phyloP scores from a whole-genome alignment of 2,113 vertebrate species.

The human (Homo sapiens) region DNA sequence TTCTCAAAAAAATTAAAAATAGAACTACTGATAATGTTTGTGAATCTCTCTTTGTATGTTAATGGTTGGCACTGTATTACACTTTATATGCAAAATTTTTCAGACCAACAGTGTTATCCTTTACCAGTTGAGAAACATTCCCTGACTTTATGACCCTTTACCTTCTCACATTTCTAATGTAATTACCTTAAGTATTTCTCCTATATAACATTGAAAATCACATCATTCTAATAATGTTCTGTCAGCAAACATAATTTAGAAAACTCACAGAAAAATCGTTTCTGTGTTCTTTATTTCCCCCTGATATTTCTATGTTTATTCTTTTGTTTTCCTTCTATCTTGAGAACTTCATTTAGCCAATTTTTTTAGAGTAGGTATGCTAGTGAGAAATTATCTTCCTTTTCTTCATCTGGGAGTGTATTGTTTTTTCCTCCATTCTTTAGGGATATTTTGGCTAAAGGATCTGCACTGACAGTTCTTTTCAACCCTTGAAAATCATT shows the following conservation, averaged over 20 bases:
- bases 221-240: too few relatives aligned
- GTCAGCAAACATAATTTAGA: not conserved
- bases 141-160: not conserved
- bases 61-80: not conserved
- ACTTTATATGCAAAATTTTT: not conserved
- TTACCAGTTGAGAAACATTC: not conserved
- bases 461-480: not conserved
- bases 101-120: not conserved
- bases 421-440: not conserved
- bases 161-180: not conserved
- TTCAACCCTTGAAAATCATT: not conserved
- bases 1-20: not conserved
- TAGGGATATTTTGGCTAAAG: not conserved
- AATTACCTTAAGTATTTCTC: not conserved
- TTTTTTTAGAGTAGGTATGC: not conserved
- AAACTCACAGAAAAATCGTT: not conserved
- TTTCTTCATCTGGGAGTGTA: not conserved
- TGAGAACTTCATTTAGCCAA: not conserved
- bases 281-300: not conserved
- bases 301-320: not conserved
- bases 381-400: not conserved
- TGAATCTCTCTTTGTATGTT: not conserved
- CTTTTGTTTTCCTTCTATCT: not conserved
- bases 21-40: not conserved
- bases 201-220: not conserved